These are phyloP conservation scores for Dasyurus viverrinus DNA, from an alignment of 2,113 vertebrate species.

Conservation along the genomic window DNA sequence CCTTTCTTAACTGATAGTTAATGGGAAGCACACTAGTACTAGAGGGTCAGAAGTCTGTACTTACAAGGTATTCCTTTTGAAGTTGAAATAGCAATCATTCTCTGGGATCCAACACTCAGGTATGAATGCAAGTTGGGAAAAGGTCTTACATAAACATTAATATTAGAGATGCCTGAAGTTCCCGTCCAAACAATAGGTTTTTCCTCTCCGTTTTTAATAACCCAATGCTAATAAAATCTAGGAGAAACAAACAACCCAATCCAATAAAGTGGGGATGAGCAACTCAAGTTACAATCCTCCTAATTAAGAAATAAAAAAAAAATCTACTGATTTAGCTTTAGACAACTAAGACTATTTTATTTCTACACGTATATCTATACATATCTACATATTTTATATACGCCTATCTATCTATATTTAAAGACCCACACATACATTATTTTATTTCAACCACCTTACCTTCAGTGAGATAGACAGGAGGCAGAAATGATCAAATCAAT, in stretches of 20 bases:
- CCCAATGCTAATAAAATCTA: not conserved
- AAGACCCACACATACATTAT: not conserved
- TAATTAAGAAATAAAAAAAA: not conserved
- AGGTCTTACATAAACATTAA: not conserved
- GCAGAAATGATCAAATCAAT: not conserved
- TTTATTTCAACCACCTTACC: not conserved
- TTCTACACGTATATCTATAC: not conserved
- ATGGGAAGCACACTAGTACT: not conserved
- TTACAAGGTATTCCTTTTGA: not conserved
- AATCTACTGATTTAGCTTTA: not conserved
- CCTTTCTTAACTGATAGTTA: not conserved
- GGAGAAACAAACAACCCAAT: not conserved
- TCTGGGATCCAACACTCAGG: not conserved
- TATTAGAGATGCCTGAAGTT: not conserved
- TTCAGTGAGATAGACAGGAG: not conserved
- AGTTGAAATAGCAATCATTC: not conserved
- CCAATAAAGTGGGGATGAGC: not conserved
- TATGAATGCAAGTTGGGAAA: not conserved
- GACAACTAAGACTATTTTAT: not conserved
- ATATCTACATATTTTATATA: not conserved
- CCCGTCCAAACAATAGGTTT: not conserved
- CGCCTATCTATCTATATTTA: not conserved
- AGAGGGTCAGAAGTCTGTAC: not conserved
- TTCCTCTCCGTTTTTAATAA: not conserved
- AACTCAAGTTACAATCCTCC: not conserved